Conservation (phyloP, 2,113 vertebrate species). For the Lampris incognitus region DNA sequence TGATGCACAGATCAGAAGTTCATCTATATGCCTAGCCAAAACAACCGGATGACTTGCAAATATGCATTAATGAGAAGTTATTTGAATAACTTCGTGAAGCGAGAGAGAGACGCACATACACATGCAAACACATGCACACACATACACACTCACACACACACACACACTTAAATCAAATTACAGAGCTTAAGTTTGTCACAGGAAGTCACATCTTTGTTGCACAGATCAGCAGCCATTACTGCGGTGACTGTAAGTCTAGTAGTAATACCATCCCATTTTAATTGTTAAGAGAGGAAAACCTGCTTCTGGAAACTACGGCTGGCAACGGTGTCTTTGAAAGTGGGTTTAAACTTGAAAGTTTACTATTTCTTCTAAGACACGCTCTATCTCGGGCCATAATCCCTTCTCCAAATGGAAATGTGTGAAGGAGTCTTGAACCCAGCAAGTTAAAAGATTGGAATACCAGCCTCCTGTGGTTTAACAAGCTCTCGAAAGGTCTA, state of each 20-base stretch:
- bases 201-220: conserved; percentile 45
- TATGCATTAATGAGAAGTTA: neutral
- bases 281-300: neutral
- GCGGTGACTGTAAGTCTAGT: neutral
- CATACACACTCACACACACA: conserved; percentile 47
- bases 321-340: conserved; percentile 27
- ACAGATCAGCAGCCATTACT: conserved; percentile 40
- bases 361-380: neutral
- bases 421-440: conserved; percentile 27
- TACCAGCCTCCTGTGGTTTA: conserved; percentile 44
- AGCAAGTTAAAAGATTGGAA: conserved; percentile 46
- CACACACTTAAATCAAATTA: conserved; percentile 46
- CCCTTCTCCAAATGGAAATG: conserved; percentile 31
- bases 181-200: conserved; percentile 23
- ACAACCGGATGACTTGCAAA: neutral
- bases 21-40: neutral
- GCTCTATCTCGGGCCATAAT: conserved; percentile 25
- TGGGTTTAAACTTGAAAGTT: conserved; percentile 17
- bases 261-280: neutral
- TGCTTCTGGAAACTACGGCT: neutral
- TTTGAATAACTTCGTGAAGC: conserved; percentile 14
- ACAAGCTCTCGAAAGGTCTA: conserved; percentile 56
- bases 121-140: conserved; percentile 7
- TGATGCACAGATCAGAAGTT: neutral
- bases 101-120: conserved; percentile 9